Evolutionary conservation across 2,888 invertebrate species (phyloP).

Genomic region (Drosophila helvetica): DNA sequence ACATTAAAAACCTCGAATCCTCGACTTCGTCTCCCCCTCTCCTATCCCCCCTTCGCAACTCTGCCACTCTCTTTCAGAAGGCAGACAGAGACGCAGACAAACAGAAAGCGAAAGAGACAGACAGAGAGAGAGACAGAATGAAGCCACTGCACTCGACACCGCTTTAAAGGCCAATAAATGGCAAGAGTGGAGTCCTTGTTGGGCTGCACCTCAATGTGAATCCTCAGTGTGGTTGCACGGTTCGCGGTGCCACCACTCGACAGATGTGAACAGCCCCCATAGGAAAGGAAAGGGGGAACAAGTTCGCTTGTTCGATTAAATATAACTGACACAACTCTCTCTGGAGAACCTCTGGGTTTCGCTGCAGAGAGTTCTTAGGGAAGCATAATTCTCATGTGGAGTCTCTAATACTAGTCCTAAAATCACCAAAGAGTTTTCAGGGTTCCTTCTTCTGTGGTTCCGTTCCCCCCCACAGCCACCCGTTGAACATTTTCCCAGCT

Average conservation of each 20-base stretch:
- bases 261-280: too few relatives aligned
- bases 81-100: conserved; percentile 19
- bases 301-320: too few relatives aligned
- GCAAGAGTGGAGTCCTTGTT: conserved; percentile 60
- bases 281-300: not conserved
- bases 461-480: not conserved
- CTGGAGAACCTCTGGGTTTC: too few relatives aligned
- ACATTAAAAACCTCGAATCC: conserved; percentile 68
- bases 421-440: too few relatives aligned
- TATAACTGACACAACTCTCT: not conserved
- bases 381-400: too few relatives aligned
- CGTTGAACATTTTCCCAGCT: not conserved
- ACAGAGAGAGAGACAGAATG: conserved; percentile 20
- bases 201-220: conserved; percentile 26
- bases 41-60: too few relatives aligned
- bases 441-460: too few relatives aligned
- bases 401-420: too few relatives aligned
- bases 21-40: not conserved
- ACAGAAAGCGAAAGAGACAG: conserved; percentile 35
- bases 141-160: conserved; percentile 60
- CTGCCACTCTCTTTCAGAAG: not conserved
- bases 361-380: too few relatives aligned
- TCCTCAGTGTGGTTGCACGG: conserved; percentile 26
- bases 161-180: conserved; percentile 77
- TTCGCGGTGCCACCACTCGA: too few relatives aligned